Evolutionary conservation across 2,888 invertebrate species (phyloP), one percentile per base, ranked within the genome.

Genomic region (Hanleya hanleyi): DNA sequence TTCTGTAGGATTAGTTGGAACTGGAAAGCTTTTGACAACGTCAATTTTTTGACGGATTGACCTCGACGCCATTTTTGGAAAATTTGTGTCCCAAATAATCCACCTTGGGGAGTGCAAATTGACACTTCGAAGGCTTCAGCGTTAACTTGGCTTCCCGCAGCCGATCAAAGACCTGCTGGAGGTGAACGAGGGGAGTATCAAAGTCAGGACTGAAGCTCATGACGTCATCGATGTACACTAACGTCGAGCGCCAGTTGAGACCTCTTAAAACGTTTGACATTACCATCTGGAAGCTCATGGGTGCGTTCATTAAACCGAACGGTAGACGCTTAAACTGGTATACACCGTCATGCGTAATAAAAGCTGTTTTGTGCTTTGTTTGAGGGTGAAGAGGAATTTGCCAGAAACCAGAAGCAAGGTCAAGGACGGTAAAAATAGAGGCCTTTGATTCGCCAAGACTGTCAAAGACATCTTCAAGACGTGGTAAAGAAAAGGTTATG

Each of bases 201-300:
- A 67, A 7, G 6, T 62, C 32, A 18, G 47, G 29, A 47, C 32
- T 51, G 47, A 66, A 72, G 15, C 7, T 36, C 51, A 57, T n/a
- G 0, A 72, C 72, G 37, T 73, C 73, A 32, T 73, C 73, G 32
- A 72, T n/a, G 22, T 73, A 67, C 15, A 74, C 37, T 15, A 67
- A 9, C 26, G 41, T 22, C 29, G 22, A 50, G 36, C 37, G 36
- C 70, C 65, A 65, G 7, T 32, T 37, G 4, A 74, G n/a, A 29
- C 47, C 50, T 36, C 67, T 15, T 3, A 74, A 47, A 18, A 57
- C 15, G 7, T 57, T 37, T 12, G 47, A 22, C 33, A 62, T 65
- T 4, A 70, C 4, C 29, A 4, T 37, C 22, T 50, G 35, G n/a
- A 51, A 51, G 36, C 22, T 33, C 4, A n/a, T 1, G 4, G 57